phyloP scores from a whole-genome alignment of 2,797 vertebrate species.

The Clamator glandarius region DNA sequence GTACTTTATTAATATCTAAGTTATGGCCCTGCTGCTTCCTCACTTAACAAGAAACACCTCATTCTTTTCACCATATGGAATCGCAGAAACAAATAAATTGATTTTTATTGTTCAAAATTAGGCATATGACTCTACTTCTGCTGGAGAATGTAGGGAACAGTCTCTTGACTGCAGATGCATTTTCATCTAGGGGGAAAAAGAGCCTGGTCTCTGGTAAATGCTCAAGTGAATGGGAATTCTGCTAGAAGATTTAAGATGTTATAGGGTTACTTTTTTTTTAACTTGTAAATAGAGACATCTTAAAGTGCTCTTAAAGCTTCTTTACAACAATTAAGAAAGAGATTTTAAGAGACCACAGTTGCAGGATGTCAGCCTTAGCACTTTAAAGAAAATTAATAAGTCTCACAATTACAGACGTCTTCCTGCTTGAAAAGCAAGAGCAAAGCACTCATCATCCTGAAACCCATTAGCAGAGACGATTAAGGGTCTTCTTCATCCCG shows the following conservation, averaged over 20 bases:
- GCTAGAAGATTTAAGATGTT: constrained; percentile 19
- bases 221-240: neutral
- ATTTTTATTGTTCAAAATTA: neutral
- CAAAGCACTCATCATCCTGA: constrained; percentile 11
- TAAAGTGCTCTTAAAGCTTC: constrained; percentile 29
- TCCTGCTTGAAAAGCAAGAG: constrained; percentile 14
- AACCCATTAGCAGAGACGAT: constrained; percentile 21
- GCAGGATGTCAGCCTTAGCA: constrained; percentile 12
- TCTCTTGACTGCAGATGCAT: neutral
- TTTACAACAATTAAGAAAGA: constrained; percentile 18
- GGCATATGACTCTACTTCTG: neutral
- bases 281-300: constrained; percentile 16
- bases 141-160: neutral
- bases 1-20: neutral
- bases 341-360: constrained; percentile 39
- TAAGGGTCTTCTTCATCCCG: neutral
- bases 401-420: constrained; percentile 1
- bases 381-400: constrained; percentile 23
- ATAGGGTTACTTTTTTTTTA: neutral
- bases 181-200: neutral
- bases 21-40: neutral
- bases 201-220: neutral
- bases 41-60: neutral
- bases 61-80: neutral
- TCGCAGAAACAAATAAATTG: neutral